phyloP scores from a whole-genome alignment of 2,113 vertebrate genomes.

The Nerophis ophidion region DNA sequence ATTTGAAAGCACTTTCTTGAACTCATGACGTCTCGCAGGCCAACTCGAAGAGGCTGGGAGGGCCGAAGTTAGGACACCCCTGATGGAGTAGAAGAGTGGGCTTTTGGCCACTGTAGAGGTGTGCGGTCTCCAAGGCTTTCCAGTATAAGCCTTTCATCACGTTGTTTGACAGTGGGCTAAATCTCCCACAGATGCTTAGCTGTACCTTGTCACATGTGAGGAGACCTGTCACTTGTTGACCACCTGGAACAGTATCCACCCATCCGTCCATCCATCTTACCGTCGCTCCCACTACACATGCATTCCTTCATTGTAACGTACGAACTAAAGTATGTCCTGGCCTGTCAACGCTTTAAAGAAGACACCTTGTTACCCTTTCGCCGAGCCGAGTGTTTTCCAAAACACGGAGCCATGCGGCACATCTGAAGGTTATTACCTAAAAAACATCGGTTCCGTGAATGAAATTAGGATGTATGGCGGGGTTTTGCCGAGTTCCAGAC shows the following conservation, averaged over 20 bases:
- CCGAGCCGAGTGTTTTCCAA: conserved; percentile 46
- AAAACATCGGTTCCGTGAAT: conserved; percentile 45
- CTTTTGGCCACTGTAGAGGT: neutral
- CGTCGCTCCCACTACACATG: neutral
- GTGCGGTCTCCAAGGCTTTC: neutral
- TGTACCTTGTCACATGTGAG: too few species aligned
- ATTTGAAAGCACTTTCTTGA: too few species aligned
- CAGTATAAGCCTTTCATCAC: neutral
- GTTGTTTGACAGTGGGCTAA: neutral
- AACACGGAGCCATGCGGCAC: conserved; percentile 37
- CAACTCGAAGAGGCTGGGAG: too few species aligned
- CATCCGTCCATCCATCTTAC: neutral
- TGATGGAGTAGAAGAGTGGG: too few species aligned
- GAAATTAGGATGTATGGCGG: conserved; percentile 43
- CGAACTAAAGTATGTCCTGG: neutral
- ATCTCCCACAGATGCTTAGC: neutral
- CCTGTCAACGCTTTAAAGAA: conserved; percentile 31
- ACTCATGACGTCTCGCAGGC: too few species aligned
- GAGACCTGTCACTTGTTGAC: neutral
- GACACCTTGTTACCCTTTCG: conserved; percentile 35
- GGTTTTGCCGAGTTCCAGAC: conserved; percentile 7
- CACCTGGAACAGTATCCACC: neutral
- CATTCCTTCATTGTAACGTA: neutral
- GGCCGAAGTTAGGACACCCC: too few species aligned
- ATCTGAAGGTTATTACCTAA: conserved; percentile 57